Conservation (phyloP, 64 coral and sea anemone species). For the Stichodactyla helianthus region DNA sequence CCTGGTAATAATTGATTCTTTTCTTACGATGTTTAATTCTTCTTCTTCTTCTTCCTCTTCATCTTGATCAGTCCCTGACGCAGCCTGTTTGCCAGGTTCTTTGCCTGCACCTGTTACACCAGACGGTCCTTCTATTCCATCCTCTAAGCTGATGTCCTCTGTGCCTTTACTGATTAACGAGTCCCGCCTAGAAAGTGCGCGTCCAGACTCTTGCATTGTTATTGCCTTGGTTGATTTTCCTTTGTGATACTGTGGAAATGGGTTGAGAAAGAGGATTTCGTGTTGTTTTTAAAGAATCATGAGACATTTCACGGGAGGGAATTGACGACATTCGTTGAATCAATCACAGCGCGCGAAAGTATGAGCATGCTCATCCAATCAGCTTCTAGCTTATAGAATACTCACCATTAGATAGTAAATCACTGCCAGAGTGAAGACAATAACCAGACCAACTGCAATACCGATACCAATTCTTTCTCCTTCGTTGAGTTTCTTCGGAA, state of each 20-base stretch:
- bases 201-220: background rate
- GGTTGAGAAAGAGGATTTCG: background rate
- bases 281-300: background rate
- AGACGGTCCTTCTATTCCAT: background rate
- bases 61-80: background rate
- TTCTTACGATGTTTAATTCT: background rate
- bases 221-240: background rate
- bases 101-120: background rate
- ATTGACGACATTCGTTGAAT: background rate
- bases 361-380: no score
- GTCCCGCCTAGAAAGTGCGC: background rate
- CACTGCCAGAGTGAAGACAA: background rate
- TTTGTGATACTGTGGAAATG: background rate
- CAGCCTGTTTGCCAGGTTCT: background rate
- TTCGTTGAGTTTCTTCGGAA: background rate
- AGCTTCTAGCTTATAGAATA: background rate
- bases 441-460: slow-evolving; percentile 16
- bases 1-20: no score
- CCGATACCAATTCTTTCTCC: slow-evolving; percentile 20
- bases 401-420: slow-evolving; percentile 8
- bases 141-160: background rate
- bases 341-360: no score
- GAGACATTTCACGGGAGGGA: no score
- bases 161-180: background rate
- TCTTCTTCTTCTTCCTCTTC: background rate